Conservation (phyloP, 2,888 invertebrate species). For the Hydraecia micacea region DNA sequence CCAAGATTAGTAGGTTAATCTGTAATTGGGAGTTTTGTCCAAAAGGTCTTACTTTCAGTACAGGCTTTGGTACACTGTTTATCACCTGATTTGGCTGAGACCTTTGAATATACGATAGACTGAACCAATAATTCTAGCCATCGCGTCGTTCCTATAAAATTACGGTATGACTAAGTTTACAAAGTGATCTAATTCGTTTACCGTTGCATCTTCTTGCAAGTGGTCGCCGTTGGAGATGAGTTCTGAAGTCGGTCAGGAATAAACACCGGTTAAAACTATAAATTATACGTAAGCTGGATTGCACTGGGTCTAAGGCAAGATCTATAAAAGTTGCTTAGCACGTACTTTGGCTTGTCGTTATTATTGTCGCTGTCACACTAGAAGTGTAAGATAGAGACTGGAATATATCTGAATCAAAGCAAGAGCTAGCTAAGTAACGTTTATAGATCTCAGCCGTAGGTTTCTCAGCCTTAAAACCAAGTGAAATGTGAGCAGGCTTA, state of each 20-base stretch:
- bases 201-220: slow-evolving; percentile 34
- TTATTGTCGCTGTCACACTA: background rate
- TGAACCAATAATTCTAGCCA: background rate
- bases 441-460: background rate
- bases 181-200: slow-evolving; percentile 22
- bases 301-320: background rate
- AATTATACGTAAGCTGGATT: background rate
- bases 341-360: background rate
- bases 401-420: background rate
- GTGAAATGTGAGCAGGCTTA: background rate
- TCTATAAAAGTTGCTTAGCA: background rate
- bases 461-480: background rate
- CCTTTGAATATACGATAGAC: background rate
- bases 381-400: background rate
- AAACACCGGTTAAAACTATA: slow-evolving; percentile 21
- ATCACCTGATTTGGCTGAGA: background rate
- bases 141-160: background rate
- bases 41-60: background rate
- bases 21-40: background rate
- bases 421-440: background rate
- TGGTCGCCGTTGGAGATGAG: slow-evolving; percentile 17
- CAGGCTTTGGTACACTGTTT: background rate
- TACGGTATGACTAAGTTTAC: background rate
- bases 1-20: background rate
- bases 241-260: slow-evolving; percentile 41